These are phyloP conservation scores for Blomia tropicalis DNA, from an alignment of 2,888 invertebrate genomes.

Conservation along the genomic window DNA sequence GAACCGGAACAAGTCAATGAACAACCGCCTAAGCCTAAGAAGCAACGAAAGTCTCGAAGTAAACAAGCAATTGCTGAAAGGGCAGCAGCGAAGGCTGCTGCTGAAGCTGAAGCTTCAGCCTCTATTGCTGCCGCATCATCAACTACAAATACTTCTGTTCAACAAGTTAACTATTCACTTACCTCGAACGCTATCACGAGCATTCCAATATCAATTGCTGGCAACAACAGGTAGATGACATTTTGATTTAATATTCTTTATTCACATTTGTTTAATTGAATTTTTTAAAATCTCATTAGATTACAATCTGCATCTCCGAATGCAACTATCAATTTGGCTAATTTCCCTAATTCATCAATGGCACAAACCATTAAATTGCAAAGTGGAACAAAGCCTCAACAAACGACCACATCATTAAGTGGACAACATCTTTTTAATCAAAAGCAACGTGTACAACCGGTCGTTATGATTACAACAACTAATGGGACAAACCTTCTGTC, in stretches of 20 bases:
- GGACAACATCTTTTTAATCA: not conserved
- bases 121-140: not conserved
- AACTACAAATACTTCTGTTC: not conserved
- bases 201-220: not conserved
- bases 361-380: not conserved
- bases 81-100: not conserved
- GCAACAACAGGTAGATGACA: too few species aligned
- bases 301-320: not conserved
- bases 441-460: slow-evolving; percentile 6
- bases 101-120: not conserved
- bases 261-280: not conserved
- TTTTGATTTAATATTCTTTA: not conserved
- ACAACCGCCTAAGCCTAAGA: not conserved
- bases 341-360: not conserved
- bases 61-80: not conserved
- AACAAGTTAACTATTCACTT: not conserved
- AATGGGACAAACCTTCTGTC: not conserved
- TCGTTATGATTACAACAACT: not conserved
- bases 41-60: slow-evolving; percentile 7
- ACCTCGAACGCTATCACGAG: slow-evolving; percentile 3
- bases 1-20: not conserved
- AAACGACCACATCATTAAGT: not conserved
- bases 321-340: not conserved
- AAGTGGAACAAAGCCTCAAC: slow-evolving; percentile 1
- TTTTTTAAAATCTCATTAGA: not conserved